These are phyloP conservation scores for Glareola pratincola DNA, from an alignment of 2,113 vertebrate species.

Conservation along the genomic window DNA sequence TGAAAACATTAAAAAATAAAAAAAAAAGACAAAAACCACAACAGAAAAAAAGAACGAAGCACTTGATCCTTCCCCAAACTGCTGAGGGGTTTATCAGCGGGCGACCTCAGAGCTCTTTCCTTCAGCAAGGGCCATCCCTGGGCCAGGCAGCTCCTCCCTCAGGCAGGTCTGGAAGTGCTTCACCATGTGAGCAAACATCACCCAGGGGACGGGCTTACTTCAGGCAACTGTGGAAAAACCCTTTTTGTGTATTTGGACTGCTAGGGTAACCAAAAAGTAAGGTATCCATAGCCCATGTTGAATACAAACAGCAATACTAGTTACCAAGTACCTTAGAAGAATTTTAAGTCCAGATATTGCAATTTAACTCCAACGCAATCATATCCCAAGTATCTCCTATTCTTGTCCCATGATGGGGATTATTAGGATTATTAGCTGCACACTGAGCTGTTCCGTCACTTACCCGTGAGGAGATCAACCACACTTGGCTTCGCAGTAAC, in stretches of 20 bases:
- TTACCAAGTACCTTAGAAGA: background rate
- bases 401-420: background rate
- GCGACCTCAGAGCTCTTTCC: background rate
- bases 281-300: background rate
- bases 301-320: background rate
- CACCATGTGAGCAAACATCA: background rate
- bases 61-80: background rate
- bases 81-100: fast-evolving
- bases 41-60: background rate
- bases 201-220: background rate
- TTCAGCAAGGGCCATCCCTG: no score
- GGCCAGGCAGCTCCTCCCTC: background rate
- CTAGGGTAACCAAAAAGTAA: background rate
- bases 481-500: fast-evolving
- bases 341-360: background rate
- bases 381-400: background rate
- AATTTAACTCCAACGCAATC: background rate
- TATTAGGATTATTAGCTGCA: background rate
- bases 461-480: background rate
- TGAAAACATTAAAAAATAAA: background rate
- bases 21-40: no score
- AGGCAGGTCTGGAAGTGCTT: fast-evolving
- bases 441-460: background rate
- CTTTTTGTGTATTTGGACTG: no score
- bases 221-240: background rate